These are phyloP conservation scores for Galendromus occidentalis DNA, from an alignment of 1,140 invertebrate species.

Conservation along the genomic window DNA sequence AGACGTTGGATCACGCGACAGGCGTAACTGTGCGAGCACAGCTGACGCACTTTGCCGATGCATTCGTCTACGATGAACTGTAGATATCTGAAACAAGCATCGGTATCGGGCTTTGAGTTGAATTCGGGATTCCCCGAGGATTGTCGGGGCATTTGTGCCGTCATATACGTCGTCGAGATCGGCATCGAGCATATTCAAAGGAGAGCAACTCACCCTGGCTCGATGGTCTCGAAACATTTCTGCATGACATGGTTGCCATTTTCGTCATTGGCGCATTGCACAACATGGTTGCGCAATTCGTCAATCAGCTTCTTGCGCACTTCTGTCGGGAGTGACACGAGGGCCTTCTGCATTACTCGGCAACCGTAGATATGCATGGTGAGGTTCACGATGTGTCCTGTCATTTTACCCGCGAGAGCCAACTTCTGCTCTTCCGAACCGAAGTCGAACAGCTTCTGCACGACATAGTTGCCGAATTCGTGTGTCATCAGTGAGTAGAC, in stretches of 20 bases:
- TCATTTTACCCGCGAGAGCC: constrained; percentile 1
- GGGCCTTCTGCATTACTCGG: constrained; percentile 10
- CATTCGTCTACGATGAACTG: constrained; percentile 8
- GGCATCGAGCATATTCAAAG: too few relatives aligned
- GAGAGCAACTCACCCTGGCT: constrained; percentile 1
- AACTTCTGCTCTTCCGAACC: constrained; percentile 10
- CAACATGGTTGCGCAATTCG: constrained; percentile 2
- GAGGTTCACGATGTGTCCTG: constrained; percentile 2
- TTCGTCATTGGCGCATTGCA: not conserved
- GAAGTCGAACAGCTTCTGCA: constrained; percentile 17
- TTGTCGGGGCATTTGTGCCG: too few relatives aligned
- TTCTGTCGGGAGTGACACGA: constrained; percentile 7
- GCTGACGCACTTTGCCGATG: constrained; percentile 4
- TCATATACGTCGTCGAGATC: too few relatives aligned
- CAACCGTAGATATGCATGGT: constrained; percentile 10
- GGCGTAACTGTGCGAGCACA: constrained; percentile 4
- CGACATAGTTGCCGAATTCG: constrained; percentile 17
- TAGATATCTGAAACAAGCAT: not conserved
- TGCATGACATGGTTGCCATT: constrained; percentile 11
- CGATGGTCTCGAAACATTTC: constrained; percentile 3
- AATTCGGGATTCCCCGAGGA: too few relatives aligned
- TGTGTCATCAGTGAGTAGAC: constrained; percentile 10
- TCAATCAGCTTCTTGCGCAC: constrained; percentile 9
- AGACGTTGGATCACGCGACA: constrained; percentile 5
- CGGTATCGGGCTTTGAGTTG: too few relatives aligned